A percentile compares a stretch with the other conserved stretches of the same genome.
Conservation (phyloP, 2,888 invertebrate species). For the Himalopsyche tibetana region DNA sequence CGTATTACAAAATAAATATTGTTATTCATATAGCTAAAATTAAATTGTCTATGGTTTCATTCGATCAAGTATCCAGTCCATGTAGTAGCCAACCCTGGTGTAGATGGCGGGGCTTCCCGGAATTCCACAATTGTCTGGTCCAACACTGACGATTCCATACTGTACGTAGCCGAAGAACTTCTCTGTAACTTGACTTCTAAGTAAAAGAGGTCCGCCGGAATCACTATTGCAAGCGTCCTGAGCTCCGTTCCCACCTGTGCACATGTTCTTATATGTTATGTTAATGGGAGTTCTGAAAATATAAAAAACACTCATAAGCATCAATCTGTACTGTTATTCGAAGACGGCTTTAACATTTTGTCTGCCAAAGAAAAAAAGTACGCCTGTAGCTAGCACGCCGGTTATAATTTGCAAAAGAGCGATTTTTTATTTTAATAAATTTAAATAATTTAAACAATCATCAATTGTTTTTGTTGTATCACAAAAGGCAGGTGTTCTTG, state of each 20-base stretch:
- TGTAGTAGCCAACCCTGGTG: background rate
- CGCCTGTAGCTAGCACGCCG: too few species aligned
- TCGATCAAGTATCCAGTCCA: slow-evolving; percentile 6
- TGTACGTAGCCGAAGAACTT: background rate
- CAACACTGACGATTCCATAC: slow-evolving; percentile 27
- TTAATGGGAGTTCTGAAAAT: background rate
- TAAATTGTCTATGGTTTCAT: background rate
- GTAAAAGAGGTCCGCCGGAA: background rate
- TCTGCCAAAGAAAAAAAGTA: too few species aligned
- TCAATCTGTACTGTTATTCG: too few species aligned
- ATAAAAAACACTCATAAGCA: background rate
- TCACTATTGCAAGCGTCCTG: slow-evolving; percentile 5
- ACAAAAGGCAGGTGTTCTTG: too few species aligned
- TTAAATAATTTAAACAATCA: too few species aligned
- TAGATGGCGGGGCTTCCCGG: background rate
- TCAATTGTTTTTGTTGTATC: too few species aligned
- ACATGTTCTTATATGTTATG: background rate
- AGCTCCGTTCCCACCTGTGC: background rate
- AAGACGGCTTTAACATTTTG: too few species aligned
- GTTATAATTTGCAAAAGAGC: too few species aligned
- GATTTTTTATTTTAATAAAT: too few species aligned
- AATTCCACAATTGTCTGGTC: background rate
- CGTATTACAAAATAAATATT: background rate
- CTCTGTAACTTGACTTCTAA: background rate
- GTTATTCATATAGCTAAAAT: background rate